Base-by-base conservation (phyloP, 2,797 vertebrate genomes). In the Hozukius guyotensis region DNA sequence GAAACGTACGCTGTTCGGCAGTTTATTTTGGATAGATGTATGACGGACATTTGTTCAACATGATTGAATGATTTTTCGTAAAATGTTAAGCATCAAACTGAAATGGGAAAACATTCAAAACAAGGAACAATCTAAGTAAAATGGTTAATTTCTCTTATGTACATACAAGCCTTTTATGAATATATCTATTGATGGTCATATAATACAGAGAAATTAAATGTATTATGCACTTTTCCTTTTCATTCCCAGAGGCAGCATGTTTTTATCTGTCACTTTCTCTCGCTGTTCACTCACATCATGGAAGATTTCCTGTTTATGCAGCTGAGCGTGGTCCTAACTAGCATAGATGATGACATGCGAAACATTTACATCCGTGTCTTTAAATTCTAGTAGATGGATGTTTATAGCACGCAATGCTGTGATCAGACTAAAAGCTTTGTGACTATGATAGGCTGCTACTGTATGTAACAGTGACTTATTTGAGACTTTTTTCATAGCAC, bases 261-360 rank as follows among this genome's bases (percentile, higher is more conserved):
- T 81, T 80, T 16, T 14, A 53, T 84, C 38, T 80, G 46, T 70
- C 24, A 72, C 59, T 52, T 86, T 89, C 27, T 20, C 38, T 63
- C 18, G 10, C 71, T 60, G 36, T 86, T 89, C 56, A 34, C 38
- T 57, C 53, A 29, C 57, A 42, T 64, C 38, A 56, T 38, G n/a
- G 2, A 34, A 67, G 12, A 63, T 18, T 29, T 25, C 31, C 68
- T 70, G 66, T 74, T 74, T 52, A 63, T 27, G 31, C 22, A 65
- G 68, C 69, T 46, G 27, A 49, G 65, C 53, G 14, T 4, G 16
- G 20, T 53, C 59, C 36, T 49, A 57, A 75, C 36, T 62, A 65
- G 38, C 32, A 53, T 25, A 67, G 38, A 73, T 61, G 24, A 72
- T 27, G 20, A 18, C 18, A 8, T 65, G n/a, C 52, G n/a, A 61